A percentile compares a stretch with the other conserved stretches of the same genome.
Evolutionary conservation across 2,113 vertebrate genomes (phyloP).

Genomic region (Anolis carolinensis): DNA sequence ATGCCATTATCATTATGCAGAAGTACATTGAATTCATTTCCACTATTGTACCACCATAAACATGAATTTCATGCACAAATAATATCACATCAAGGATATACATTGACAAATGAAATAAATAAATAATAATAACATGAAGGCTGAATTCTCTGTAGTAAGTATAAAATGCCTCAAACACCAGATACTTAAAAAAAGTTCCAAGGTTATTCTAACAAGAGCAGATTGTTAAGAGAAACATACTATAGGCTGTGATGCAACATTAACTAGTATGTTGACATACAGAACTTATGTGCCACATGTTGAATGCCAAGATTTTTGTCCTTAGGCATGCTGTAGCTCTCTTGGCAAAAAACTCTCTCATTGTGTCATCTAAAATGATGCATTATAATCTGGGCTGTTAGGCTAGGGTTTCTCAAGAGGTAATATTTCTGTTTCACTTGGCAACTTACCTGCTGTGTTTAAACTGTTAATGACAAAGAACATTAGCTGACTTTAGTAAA

Average conservation of each 20-base stretch:
- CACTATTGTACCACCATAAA: background rate
- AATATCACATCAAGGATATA: background rate
- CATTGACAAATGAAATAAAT: background rate
- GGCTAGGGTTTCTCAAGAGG: constrained; percentile 14
- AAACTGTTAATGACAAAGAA: constrained; percentile 36
- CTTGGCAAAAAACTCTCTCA: constrained; percentile 14
- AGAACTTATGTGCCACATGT: background rate
- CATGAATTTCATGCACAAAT: background rate
- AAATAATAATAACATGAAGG: too few relatives aligned
- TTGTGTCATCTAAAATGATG: constrained; percentile 25
- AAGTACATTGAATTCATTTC: background rate
- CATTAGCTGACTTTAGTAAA: constrained; percentile 18
- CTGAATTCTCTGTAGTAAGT: background rate
- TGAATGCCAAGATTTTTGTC: constrained; percentile 16
- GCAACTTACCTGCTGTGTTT: constrained; percentile 23
- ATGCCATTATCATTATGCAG: background rate
- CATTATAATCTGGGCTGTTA: constrained; percentile 26
- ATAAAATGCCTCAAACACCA: background rate
- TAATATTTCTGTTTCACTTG: constrained; percentile 39
- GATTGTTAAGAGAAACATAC: background rate
- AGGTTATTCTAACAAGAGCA: background rate
- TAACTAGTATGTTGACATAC: background rate
- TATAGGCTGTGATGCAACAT: background rate
- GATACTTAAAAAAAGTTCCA: background rate
- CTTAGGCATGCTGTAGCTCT: constrained; percentile 13